Conservation (phyloP, 2,888 invertebrate genomes). For the Zaprionus lineosus region DNA sequence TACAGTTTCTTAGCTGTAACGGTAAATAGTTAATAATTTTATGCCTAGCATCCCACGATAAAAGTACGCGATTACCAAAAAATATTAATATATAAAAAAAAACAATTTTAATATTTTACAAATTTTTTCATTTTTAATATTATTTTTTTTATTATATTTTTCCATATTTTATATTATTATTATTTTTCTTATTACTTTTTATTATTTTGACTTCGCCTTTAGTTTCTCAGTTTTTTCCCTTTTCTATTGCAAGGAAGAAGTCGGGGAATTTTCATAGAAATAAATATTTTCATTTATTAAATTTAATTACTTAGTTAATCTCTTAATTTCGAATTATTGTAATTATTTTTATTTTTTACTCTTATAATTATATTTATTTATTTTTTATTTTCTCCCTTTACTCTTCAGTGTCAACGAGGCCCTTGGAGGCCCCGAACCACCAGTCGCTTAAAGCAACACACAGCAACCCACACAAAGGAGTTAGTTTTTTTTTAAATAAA, state of each 20-base stretch:
- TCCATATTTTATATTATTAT: slow-evolving; percentile 9
- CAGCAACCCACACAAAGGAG: slow-evolving; percentile 39
- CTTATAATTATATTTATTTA: slow-evolving; percentile 20
- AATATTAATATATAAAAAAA: neutral
- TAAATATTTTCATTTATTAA: no score
- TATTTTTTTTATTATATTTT: slow-evolving; percentile 3
- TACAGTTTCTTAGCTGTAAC: neutral
- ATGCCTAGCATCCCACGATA: slow-evolving; percentile 7
- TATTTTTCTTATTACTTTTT: slow-evolving; percentile 22
- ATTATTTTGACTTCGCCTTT: no score
- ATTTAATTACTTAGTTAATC: no score
- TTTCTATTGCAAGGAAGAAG: no score
- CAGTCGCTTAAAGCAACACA: slow-evolving; percentile 79
- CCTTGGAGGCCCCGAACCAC: slow-evolving; percentile 82
- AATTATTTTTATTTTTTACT: slow-evolving; percentile 15
- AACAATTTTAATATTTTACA: neutral
- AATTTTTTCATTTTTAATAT: neutral
- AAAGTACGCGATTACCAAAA: slow-evolving; percentile 4
- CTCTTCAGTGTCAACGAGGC: slow-evolving; percentile 71
- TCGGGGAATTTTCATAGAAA: no score
- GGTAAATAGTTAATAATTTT: slow-evolving; percentile 2
- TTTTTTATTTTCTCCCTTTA: slow-evolving; percentile 38
- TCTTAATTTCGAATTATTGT: no score
- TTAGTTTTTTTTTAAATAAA: slow-evolving; percentile 50
- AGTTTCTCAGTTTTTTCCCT: no score